Conservation (phyloP, 2,888 invertebrate species). For the Flexamia atlantica region DNA sequence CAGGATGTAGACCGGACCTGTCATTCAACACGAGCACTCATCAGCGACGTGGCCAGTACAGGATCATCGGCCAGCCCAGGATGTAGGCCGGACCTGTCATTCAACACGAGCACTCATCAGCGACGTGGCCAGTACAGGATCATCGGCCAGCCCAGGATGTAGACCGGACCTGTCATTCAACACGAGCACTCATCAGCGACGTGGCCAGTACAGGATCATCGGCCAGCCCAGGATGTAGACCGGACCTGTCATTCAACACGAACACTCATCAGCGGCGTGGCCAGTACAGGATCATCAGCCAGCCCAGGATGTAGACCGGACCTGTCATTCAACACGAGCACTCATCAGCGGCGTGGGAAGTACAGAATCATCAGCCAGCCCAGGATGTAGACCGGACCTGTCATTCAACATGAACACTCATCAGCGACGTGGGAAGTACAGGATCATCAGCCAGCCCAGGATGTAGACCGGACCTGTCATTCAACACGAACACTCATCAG, state of each 20-base stretch:
- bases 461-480: constrained; percentile 68
- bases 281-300: constrained; percentile 68
- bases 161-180: no score
- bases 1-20: constrained; percentile 67
- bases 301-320: constrained; percentile 66
- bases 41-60: constrained; percentile 65
- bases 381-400: constrained; percentile 67
- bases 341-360: no score
- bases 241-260: no score
- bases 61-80: constrained; percentile 67
- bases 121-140: constrained; percentile 65
- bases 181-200: no score
- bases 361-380: constrained; percentile 68
- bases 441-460: constrained; percentile 67
- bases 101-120: no score
- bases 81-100: constrained; percentile 68
- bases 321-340: no score
- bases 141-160: constrained; percentile 68
- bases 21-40: no score
- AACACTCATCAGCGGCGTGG: no score
- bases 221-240: constrained; percentile 68
- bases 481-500: no score
- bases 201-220: constrained; percentile 66
- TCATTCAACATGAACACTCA: no score
- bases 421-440: constrained; percentile 66